Evolutionary conservation across 2,888 invertebrate species (phyloP), one percentile per base, ranked within the genome.

Genomic region (Antheraea yamamai): DNA sequence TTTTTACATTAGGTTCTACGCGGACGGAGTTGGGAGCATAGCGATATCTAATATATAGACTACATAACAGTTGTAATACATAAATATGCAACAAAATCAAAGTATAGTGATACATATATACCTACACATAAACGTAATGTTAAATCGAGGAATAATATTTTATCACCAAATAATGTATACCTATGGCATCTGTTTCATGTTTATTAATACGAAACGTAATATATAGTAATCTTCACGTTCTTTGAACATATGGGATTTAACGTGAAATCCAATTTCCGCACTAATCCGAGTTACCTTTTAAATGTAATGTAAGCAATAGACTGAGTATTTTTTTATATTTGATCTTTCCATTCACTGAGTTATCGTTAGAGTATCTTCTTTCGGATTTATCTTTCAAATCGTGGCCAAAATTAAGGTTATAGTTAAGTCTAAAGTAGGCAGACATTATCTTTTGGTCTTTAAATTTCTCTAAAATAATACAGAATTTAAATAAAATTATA

Each of bases 241-340:
- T 70, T 70, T 70, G 70, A 70, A 39, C 20, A 18, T 39, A 70
- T 35, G 35, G n/a, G 70, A 70, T 39, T 39, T 70, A 39, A 39
- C 39, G n/a, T 70, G 20, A 39, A 70, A 70, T 35, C 70, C 70
- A 39, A 70, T 70, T 39, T 70, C 39, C 35, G n/a, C 70, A 39
- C n/a, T 30, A 30, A 66, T 70, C 70, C 39, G 20, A 35, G 39
- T 39, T 70, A 20, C 70, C 39, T 70, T 70, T 20, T 70, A 26
- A 39, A 70, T 39, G 39, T 39, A 70, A 39, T 39, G 20, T 10
- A 7, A 70, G n/a, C 70, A 35, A 70, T 66, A 70, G 35, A 39
- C 39, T 70, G 70, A 39, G 26, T 66, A 30, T 26, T 66, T 66
- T 64, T 66, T 30, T 66, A 16, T 66, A 26, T 66, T 66, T 66